phyloP scores from a whole-genome alignment of 2,113 vertebrate genomes.

The Lonchura striata region DNA sequence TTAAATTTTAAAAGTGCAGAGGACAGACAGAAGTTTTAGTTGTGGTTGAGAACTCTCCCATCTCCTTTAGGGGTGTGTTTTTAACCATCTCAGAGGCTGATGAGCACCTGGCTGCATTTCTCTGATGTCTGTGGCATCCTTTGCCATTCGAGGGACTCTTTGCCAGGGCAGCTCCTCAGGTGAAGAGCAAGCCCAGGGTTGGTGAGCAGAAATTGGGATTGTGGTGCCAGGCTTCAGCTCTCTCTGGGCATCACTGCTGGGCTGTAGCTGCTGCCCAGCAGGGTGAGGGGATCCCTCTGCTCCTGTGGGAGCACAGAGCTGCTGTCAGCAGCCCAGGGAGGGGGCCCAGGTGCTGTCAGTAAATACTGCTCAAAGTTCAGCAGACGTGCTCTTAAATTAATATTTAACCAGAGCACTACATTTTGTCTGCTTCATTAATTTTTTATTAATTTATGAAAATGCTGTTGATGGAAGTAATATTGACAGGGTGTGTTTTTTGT shows the following conservation, averaged over 20 bases:
- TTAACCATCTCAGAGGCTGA: neutral
- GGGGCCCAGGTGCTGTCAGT: neutral
- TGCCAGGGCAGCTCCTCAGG: neutral
- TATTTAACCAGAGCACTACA: constrained; percentile 76
- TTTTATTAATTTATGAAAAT: constrained; percentile 74
- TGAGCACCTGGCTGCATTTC: neutral
- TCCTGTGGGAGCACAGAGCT: neutral
- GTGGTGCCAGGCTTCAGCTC: neutral
- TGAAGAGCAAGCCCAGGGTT: fast-evolving
- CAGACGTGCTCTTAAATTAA: constrained; percentile 71
- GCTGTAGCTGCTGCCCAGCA: fast-evolving
- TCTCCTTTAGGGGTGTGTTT: neutral
- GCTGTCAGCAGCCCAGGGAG: neutral
- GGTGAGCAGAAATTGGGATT: neutral
- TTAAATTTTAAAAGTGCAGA: neutral
- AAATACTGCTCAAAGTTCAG: constrained; percentile 61
- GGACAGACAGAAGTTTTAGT: neutral
- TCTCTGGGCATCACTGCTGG: too few species aligned
- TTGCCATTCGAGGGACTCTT: fast-evolving
- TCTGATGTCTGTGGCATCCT: neutral
- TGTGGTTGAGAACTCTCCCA: neutral
- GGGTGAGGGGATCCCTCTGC: neutral
- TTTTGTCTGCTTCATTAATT: constrained; percentile 77
- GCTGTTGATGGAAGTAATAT: constrained; percentile 68
- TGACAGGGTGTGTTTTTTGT: constrained; percentile 47